Evolutionary conservation across 2,113 vertebrate genomes (phyloP).

Genomic region (Podiceps cristatus): DNA sequence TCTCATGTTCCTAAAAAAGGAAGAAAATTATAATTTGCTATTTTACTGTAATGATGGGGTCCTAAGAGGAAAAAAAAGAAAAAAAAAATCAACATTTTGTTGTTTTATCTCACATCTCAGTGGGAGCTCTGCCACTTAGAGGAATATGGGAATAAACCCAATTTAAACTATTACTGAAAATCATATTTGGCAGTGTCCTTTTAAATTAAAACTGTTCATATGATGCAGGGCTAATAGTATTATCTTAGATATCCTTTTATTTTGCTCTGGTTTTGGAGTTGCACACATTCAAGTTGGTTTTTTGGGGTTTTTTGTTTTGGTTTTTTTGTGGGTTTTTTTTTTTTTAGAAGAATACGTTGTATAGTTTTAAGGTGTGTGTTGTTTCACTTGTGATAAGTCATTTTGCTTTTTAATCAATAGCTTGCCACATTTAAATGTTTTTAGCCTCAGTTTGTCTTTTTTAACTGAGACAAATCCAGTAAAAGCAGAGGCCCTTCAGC

Average conservation of each 20-base stretch:
- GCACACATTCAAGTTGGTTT: neutral
- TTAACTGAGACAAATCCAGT: neutral
- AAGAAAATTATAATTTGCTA: neutral
- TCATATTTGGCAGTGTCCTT: constrained; percentile 22
- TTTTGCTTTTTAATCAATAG: neutral
- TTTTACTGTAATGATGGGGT: neutral
- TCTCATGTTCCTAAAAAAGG: neutral
- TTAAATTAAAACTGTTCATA: constrained; percentile 25
- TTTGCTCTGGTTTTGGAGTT: neutral
- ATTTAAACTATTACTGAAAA: neutral
- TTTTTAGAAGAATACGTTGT: neutral
- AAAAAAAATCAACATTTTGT: neutral
- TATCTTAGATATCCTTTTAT: neutral
- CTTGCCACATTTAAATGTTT: neutral
- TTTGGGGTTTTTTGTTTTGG: neutral
- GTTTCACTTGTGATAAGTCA: neutral
- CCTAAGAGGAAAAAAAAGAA: neutral
- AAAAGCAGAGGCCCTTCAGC: neutral
- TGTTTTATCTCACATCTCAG: neutral
- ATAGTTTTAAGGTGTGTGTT: neutral
- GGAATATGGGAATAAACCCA: neutral
- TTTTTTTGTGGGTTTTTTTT: neutral
- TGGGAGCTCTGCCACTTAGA: neutral
- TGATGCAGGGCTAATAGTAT: neutral
- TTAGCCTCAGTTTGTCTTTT: neutral